phyloP scores from a whole-genome alignment of 2,113 vertebrate species.

The Mellivora capensis region DNA sequence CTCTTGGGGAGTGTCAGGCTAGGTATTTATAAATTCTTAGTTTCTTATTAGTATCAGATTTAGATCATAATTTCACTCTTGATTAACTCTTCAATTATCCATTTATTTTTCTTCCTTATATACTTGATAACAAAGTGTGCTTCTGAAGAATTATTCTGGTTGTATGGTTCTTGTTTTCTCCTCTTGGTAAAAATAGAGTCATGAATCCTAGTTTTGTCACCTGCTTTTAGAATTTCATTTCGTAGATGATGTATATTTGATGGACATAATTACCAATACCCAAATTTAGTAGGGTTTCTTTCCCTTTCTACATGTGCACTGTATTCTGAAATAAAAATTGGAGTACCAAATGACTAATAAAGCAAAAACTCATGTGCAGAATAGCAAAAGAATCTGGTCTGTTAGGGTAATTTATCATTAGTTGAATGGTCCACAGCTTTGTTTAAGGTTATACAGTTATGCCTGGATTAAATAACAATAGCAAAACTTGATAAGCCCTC shows the following conservation, averaged over 20 bases:
- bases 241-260: slow-evolving; percentile 28
- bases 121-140: slow-evolving; percentile 17
- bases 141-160: slow-evolving; percentile 46
- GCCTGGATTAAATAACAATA: slow-evolving; percentile 48
- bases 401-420: slow-evolving; percentile 33
- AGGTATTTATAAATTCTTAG: neutral
- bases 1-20: slow-evolving; percentile 33
- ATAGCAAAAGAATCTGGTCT: slow-evolving; percentile 47
- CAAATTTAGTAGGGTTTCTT: slow-evolving; percentile 1
- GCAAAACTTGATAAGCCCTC: slow-evolving; percentile 53
- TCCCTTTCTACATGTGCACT: slow-evolving; percentile 24
- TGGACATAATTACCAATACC: slow-evolving; percentile 31
- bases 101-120: slow-evolving; percentile 24
- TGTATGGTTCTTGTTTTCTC: slow-evolving; percentile 8
- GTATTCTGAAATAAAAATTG: slow-evolving; percentile 55
- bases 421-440: slow-evolving; percentile 45
- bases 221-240: slow-evolving; percentile 58
- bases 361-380: slow-evolving; percentile 35
- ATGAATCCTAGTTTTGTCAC: neutral
- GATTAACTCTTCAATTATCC: neutral
- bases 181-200: slow-evolving; percentile 32
- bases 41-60: slow-evolving; percentile 21
- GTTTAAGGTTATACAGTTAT: slow-evolving; percentile 50
- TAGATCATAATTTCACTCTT: neutral
- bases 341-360: slow-evolving; percentile 27